Evolutionary conservation across 2,888 invertebrate genomes (phyloP).

Genomic region (Lepidochitona cinerea): DNA sequence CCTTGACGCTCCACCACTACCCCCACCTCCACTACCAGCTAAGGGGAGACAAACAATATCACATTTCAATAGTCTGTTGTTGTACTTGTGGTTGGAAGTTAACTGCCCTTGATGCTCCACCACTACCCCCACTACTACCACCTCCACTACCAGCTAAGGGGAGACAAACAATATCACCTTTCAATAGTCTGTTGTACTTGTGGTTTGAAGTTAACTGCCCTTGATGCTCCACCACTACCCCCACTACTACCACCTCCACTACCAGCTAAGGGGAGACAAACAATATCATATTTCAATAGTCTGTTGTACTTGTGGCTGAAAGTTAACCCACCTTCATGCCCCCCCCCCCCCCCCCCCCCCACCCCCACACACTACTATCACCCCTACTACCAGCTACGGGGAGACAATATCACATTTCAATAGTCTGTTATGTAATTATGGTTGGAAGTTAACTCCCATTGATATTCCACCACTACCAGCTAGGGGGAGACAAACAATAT

Average conservation of each 20-base stretch:
- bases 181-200: slow-evolving; percentile 76
- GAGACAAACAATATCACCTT: too few species aligned
- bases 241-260: slow-evolving; percentile 60
- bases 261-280: too few species aligned
- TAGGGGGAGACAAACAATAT: too few species aligned
- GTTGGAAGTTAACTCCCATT: slow-evolving; percentile 70
- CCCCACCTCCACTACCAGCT: slow-evolving; percentile 70
- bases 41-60: too few species aligned
- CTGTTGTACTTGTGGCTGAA: slow-evolving; percentile 60
- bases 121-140: slow-evolving; percentile 76
- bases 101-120: slow-evolving; percentile 74
- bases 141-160: slow-evolving; percentile 60
- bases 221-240: slow-evolving; percentile 80
- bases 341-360: slow-evolving; percentile 82
- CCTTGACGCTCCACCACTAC: slow-evolving; percentile 79
- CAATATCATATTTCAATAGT: slow-evolving; percentile 85
- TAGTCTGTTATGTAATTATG: slow-evolving; percentile 68
- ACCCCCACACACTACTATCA: slow-evolving; percentile 60
- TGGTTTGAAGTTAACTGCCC: slow-evolving; percentile 67
- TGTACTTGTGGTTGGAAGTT: slow-evolving; percentile 57
- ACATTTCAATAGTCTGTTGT: slow-evolving; percentile 80
- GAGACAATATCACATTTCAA: too few species aligned
- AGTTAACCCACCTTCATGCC: slow-evolving; percentile 72
- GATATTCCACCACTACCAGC: slow-evolving; percentile 60
- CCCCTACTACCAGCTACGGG: slow-evolving; percentile 60